Evolutionary conservation across 2,888 invertebrate species (phyloP), one percentile per base, ranked within the genome.

Genomic region (Heliconius sara): DNA sequence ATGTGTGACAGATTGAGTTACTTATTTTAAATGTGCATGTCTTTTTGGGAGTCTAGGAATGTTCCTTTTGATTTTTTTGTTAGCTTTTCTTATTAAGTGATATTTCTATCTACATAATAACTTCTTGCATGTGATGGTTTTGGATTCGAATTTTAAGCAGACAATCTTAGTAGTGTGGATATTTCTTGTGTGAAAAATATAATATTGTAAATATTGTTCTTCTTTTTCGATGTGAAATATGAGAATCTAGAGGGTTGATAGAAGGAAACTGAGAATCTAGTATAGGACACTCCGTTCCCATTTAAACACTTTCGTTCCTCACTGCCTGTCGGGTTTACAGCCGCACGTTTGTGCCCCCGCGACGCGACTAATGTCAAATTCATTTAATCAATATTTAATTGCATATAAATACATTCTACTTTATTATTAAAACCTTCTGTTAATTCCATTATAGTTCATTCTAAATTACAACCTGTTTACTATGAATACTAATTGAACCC

Each of bases 391-490:
- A 43, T 39, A 68, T n/a, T 39, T n/a, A 34, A 39, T 34, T 68
- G 2, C 13, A n/a, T 68, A 2, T 68, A 43, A 43, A 70, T 43
- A 22, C 43, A 70, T 70, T 25, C 9, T 9, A 25, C 3, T 70
- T 47, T 70, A 68, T n/a, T 39, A 43, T 47, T 68, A 25, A 68
- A 39, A 25, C 3, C 13, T 7, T 16, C n/a, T 16, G 70, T 70
- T 47, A 70, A 27, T 70, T 70, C 47, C 70, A 47, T 47, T 70
- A 47, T 25, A 70, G 70, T 70, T 47, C 4, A 25, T 47, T 13
- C 70, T 70, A 70, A 47, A 70, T 70, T 47, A 70, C 70, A 70
- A 70, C 43, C 68, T 72, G 30, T 30, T 47, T 72, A 57, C 52
- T 72, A 57, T 72, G 72, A 72, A 34, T 57, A 57, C 72, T 34